phyloP scores from a whole-genome alignment of 2,113 vertebrate genomes.

The Oophaga pumilio region DNA sequence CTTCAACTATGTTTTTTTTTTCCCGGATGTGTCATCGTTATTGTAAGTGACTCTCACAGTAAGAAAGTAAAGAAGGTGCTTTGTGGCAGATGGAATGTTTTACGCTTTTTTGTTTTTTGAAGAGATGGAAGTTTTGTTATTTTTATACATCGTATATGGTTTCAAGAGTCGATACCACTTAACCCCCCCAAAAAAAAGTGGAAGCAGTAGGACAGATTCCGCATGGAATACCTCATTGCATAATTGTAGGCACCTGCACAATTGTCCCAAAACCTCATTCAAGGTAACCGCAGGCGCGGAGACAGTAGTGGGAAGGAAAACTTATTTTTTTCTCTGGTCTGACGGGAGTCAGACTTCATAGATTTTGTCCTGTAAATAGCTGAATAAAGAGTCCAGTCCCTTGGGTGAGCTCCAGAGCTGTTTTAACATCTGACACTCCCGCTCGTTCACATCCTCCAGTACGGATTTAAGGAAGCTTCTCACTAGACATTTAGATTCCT shows the following conservation, averaged over 20 bases:
- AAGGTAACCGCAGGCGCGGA: constrained; percentile 61
- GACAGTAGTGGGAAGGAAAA: constrained; percentile 56
- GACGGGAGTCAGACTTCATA: constrained; percentile 81
- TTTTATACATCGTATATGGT: constrained; percentile 57
- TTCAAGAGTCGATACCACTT: constrained; percentile 62
- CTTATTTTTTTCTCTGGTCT: background rate
- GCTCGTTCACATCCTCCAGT: constrained; percentile 93
- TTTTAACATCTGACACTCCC: constrained; percentile 93
- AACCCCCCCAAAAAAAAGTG: constrained; percentile 61
- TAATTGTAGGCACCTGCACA: constrained; percentile 63
- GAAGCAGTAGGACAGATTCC: constrained; percentile 64
- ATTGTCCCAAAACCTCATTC: constrained; percentile 68
- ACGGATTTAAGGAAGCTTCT: constrained; percentile 88
- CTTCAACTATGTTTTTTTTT: constrained; percentile 34
- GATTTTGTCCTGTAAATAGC: constrained; percentile 91
- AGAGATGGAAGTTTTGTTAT: constrained; percentile 65
- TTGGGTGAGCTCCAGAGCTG: constrained; percentile 97
- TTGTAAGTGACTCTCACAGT: constrained; percentile 60
- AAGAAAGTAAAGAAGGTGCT: constrained; percentile 59
- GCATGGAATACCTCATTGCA: constrained; percentile 64
- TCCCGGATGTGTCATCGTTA: background rate
- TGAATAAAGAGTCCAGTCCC: constrained; percentile 93
- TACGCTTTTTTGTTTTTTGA: constrained; percentile 53
- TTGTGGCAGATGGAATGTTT: constrained; percentile 67
- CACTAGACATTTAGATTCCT: constrained; percentile 93